Conservation (phyloP, 2,888 invertebrate species). For the Coleophora flavipennella region DNA sequence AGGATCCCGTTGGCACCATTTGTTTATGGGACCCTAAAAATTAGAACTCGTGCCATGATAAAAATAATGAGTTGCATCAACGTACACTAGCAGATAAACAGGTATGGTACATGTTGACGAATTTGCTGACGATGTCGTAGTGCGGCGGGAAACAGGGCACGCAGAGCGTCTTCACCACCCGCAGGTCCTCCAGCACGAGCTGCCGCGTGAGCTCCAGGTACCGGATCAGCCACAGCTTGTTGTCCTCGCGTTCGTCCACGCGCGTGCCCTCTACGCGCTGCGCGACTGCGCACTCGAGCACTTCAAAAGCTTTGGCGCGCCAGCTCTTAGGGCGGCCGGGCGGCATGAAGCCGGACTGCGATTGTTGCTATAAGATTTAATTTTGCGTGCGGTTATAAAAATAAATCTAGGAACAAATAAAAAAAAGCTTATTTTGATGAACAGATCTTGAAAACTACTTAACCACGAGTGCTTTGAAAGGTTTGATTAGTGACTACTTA, state of each 20-base stretch:
- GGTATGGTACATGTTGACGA: conserved; percentile 94
- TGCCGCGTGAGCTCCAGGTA: conserved; percentile 92
- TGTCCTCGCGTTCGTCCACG: conserved; percentile 89
- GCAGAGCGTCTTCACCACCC: conserved; percentile 91
- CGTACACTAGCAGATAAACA: conserved; percentile 85
- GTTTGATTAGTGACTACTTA: too few relatives aligned
- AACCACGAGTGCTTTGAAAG: too few relatives aligned
- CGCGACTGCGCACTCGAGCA: conserved; percentile 83
- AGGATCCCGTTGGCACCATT: too few relatives aligned
- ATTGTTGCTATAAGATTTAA: conserved; percentile 71
- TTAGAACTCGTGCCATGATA: neutral
- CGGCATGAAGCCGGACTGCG: conserved; percentile 90
- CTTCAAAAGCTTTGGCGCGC: conserved; percentile 88
- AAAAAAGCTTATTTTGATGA: too few relatives aligned
- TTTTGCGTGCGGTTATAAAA: too few relatives aligned
- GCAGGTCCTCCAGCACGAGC: conserved; percentile 90
- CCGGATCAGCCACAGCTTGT: conserved; percentile 96
- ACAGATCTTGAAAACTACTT: too few relatives aligned
- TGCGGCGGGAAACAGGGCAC: conserved; percentile 96
- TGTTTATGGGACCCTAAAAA: too few relatives aligned
- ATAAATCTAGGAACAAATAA: too few relatives aligned
- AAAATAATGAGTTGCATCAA: conserved; percentile 16
- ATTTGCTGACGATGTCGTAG: conserved; percentile 93
- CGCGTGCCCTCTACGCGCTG: conserved; percentile 95
- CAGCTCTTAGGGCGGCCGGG: conserved; percentile 95